Conservation (phyloP, 2,888 invertebrate species). For the Cephus rjabovi region DNA sequence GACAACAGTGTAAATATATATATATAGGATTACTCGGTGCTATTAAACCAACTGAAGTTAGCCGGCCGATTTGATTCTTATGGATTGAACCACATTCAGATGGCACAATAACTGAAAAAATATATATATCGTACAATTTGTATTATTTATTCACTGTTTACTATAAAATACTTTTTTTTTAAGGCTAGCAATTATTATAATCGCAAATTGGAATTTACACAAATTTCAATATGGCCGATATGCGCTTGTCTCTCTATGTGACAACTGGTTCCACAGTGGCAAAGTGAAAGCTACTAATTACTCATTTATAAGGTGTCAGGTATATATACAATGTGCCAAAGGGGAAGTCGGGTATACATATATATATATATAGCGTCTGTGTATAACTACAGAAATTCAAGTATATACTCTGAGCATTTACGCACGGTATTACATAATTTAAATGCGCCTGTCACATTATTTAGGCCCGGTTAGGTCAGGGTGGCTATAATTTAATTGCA, state of each 20-base stretch:
- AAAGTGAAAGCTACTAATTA: not conserved
- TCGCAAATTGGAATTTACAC: not conserved
- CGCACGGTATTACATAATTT: conserved; percentile 58
- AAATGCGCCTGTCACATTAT: conserved; percentile 54
- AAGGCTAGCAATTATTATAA: not conserved
- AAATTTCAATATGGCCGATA: not conserved
- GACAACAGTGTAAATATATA: too few relatives aligned
- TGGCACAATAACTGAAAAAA: not conserved
- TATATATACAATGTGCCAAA: not conserved
- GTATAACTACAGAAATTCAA: not conserved
- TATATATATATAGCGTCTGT: not conserved
- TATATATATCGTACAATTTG: not conserved
- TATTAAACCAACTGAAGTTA: too few relatives aligned
- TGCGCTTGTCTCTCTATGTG: not conserved
- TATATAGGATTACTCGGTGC: too few relatives aligned
- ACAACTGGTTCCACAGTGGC: not conserved
- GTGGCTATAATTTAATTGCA: conserved; percentile 59
- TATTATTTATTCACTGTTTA: not conserved
- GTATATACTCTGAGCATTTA: conserved; percentile 40
- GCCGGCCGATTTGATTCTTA: not conserved
- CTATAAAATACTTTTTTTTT: not conserved
- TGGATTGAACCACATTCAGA: not conserved
- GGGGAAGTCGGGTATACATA: not conserved
- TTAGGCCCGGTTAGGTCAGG: conserved; percentile 47
- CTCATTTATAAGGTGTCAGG: not conserved